Percentiles rank a stretch among this genome's conserved stretches.
Conservation (phyloP, 2,797 vertebrate species). For the Liparis tanakae region DNA sequence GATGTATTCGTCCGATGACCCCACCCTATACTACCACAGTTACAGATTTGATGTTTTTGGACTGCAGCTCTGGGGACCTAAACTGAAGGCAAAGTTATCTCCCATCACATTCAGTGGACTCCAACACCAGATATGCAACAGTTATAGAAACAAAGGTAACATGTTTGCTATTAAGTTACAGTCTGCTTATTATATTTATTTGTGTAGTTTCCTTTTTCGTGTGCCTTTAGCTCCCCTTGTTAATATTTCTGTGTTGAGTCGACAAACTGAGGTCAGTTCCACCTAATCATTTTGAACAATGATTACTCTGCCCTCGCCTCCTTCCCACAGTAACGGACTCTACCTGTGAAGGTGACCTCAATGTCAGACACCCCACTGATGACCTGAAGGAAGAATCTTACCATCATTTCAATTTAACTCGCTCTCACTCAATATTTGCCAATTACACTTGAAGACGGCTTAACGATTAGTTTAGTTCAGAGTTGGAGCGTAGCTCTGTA, state of each 20-base stretch:
- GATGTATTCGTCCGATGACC: neutral
- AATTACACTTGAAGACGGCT: slow-evolving; percentile 20
- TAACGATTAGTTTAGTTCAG: slow-evolving; percentile 51
- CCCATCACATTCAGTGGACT: neutral
- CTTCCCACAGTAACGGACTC: neutral
- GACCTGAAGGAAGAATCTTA: slow-evolving; percentile 44
- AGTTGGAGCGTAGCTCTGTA: slow-evolving; percentile 42
- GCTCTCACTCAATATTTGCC: slow-evolving; percentile 24
- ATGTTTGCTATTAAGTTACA: neutral
- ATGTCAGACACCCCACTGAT: slow-evolving; percentile 25
- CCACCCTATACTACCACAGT: neutral
- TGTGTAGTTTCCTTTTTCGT: neutral
- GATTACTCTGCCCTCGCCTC: neutral
- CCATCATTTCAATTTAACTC: slow-evolving; percentile 48
- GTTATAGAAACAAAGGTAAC: neutral
- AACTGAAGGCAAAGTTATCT: neutral
- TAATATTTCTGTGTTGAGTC: neutral
- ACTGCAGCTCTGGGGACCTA: neutral
- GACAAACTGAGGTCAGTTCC: neutral
- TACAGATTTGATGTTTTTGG: neutral
- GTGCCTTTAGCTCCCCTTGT: neutral
- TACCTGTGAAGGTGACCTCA: slow-evolving; percentile 16
- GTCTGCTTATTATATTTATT: neutral
- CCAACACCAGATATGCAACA: neutral
- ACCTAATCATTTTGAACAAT: neutral